Base-by-base conservation (phyloP, 2,113 vertebrate genomes). In the Cavia porcellus region DNA sequence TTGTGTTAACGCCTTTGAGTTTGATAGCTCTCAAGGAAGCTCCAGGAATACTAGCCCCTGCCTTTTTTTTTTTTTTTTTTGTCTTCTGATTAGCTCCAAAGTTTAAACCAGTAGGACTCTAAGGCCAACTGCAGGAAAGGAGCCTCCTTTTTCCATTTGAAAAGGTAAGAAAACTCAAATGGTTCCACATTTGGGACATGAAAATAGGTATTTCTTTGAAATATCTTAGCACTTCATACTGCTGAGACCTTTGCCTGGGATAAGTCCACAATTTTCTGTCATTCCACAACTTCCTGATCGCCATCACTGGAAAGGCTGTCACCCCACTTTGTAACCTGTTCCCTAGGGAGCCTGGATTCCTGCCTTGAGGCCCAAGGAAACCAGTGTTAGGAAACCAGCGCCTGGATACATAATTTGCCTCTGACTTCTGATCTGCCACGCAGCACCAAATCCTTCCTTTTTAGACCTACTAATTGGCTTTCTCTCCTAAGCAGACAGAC, bases 361-460 rank as follows among this genome's bases (percentile, higher is more conserved):
- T 87, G 74, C 79, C 45, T 17, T 10, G 15, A 77, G 15, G 3
- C 30, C 35, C 30, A 66, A n/a, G 68, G 70, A 98, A 98, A 86
- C 95, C 87, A 93, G 38, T 35, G 38, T 38, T 38, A n/a, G 68
- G 70, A 98, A 98, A 86, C 95, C 84, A 93, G 35, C 30, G 42
- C 59, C 13, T 86, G 55, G 94, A 55, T 77, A 81, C 93, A 62
- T 97, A 97, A 96, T 98, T 98, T 97, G 61, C 17, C 13, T 95
- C 77, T 97, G 93, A 85, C 74, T 97, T 97, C 82, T 77, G 83
- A 52, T 86, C 50, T 95, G 70, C 94, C 92, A 96, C 94, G 81
- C 92, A 97, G 85, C 47, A 30, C 87, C 52, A 32, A 90, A 70
- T 86, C 57, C 50, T 90, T 84, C 85, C 81, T 94, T 25, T 90